phyloP scores from a whole-genome alignment of 1,140 invertebrate species.

The Heliothis subflexa region DNA sequence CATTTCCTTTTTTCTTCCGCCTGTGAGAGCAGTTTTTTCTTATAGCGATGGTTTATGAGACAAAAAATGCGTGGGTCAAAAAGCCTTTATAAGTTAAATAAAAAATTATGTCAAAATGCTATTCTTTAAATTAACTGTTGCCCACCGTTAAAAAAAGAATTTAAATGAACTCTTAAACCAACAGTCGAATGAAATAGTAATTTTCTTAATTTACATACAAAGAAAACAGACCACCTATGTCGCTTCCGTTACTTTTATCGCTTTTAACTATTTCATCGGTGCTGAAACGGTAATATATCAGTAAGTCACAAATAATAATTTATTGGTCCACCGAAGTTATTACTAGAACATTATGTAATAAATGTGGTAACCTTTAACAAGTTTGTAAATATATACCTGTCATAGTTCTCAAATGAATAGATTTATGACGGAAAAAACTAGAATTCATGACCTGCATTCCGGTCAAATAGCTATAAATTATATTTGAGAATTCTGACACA shows the following conservation, averaged over 20 bases:
- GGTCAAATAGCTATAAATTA: slow-evolving; percentile 1
- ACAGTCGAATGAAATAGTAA: no score
- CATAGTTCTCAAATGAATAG: slow-evolving; percentile 12
- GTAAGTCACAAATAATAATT: slow-evolving; percentile 12
- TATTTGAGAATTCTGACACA: background rate
- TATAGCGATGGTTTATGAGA: no score
- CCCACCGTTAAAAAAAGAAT: background rate
- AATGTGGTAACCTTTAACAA: slow-evolving; percentile 12
- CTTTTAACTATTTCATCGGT: slow-evolving; percentile 35
- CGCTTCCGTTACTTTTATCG: background rate
- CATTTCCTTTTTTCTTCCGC: no score
- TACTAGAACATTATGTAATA: background rate
- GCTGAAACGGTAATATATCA: slow-evolving; percentile 4
- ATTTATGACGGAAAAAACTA: slow-evolving; percentile 17
- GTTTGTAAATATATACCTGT: background rate
- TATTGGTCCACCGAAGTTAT: slow-evolving; percentile 9
- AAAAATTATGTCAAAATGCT: background rate
- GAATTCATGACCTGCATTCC: slow-evolving; percentile 19
- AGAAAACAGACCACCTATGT: slow-evolving; percentile 30
- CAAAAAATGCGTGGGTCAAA: background rate
- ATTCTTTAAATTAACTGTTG: background rate
- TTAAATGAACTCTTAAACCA: background rate
- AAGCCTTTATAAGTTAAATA: background rate
- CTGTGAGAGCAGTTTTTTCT: no score
- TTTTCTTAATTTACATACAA: slow-evolving; percentile 35